Conservation (phyloP, 1,140 invertebrate genomes). For the Caligus rogercresseyi region DNA sequence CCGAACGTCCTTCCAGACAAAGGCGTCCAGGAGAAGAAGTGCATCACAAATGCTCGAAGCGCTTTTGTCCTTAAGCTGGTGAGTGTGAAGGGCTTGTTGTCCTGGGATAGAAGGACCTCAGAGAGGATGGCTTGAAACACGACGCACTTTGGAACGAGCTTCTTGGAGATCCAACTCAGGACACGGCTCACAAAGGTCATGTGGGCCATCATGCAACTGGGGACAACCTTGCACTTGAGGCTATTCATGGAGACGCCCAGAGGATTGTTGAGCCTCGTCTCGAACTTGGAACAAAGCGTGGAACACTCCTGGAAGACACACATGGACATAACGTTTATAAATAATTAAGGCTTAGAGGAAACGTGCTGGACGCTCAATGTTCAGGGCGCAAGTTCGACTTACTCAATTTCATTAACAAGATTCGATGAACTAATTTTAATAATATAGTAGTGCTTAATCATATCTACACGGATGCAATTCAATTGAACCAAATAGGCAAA, state of each 20-base stretch:
- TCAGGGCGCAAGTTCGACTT: too few relatives aligned
- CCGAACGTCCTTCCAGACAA: not conserved
- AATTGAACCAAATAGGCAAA: too few relatives aligned
- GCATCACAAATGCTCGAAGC: not conserved
- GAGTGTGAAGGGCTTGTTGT: not conserved
- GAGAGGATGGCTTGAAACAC: conserved; percentile 1
- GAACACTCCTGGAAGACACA: not conserved
- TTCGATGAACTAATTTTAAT: too few relatives aligned
- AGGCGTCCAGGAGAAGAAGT: not conserved
- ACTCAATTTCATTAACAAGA: too few relatives aligned
- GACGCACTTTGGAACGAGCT: conserved; percentile 2
- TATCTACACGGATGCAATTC: too few relatives aligned
- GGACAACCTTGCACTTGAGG: conserved; percentile 47
- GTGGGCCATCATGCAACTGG: conserved; percentile 71
- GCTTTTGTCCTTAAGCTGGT: not conserved
- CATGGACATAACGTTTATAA: too few relatives aligned
- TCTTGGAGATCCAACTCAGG: conserved; percentile 59
- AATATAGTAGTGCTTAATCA: too few relatives aligned
- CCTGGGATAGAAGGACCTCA: not conserved
- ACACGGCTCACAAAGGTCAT: conserved; percentile 76
- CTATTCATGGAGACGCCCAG: not conserved
- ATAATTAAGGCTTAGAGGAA: too few relatives aligned
- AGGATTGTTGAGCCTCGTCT: not conserved
- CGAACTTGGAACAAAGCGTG: not conserved
- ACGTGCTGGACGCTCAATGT: too few relatives aligned